These are phyloP conservation scores for Sarcophaga carnaria DNA, from an alignment of 2,888 invertebrate genomes.

Conservation along the genomic window DNA sequence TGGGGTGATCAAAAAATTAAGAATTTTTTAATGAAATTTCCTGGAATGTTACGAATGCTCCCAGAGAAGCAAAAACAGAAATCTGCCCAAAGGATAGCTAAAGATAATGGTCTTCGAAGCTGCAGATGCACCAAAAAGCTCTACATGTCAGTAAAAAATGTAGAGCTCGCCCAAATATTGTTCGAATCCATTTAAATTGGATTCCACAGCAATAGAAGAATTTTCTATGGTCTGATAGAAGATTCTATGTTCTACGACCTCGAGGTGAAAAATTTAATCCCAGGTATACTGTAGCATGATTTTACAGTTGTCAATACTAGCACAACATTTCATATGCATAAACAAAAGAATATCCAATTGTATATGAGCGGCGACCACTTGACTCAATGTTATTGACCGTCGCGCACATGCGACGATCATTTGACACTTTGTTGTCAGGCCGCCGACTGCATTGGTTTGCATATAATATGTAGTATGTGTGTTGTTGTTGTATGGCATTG, in stretches of 20 bases:
- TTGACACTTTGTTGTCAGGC: no score
- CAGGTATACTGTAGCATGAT: no score
- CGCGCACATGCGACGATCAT: no score
- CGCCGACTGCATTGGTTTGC: no score
- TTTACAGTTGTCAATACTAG: no score
- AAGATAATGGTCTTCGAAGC: background rate
- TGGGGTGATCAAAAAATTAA: background rate
- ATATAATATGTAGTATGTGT: no score
- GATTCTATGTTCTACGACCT: background rate
- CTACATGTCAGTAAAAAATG: background rate
- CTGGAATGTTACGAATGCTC: no score
- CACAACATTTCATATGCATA: no score
- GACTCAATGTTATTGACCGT: no score
- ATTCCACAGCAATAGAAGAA: background rate
- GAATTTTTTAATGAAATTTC: background rate
- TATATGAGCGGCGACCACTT: no score
- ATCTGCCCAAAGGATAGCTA: background rate
- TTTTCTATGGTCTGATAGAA: background rate
- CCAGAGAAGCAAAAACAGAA: slow-evolving; percentile 1
- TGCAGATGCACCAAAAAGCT: background rate
- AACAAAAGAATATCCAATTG: no score
- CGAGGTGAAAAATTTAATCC: background rate
- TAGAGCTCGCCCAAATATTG: background rate
- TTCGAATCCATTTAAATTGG: background rate
- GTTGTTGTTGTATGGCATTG: no score